Evolutionary conservation across 2,113 vertebrate species (phyloP).

Genomic region (Odocoileus virginianus): DNA sequence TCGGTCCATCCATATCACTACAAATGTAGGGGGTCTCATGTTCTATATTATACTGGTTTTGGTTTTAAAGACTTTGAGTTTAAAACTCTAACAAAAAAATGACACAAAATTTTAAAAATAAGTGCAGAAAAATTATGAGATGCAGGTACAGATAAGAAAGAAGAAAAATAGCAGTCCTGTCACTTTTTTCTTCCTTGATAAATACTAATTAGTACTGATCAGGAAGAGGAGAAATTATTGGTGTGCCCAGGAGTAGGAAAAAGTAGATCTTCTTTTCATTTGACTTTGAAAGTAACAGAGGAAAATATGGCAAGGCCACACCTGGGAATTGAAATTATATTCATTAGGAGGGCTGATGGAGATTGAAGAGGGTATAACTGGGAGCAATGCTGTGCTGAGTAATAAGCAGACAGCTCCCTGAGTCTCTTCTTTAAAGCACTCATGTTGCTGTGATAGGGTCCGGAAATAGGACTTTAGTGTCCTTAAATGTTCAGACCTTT

Average conservation of each 20-base stretch:
- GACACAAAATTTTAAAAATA: neutral
- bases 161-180: neutral
- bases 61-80: neutral
- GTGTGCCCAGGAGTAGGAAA: accelerated
- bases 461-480: neutral
- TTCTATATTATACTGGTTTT: neutral
- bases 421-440: neutral
- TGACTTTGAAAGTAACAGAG: neutral
- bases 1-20: neutral
- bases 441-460: neutral
- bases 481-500: neutral
- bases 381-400: neutral
- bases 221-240: neutral
- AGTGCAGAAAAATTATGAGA: neutral
- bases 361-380: accelerated
- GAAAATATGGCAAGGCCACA: neutral
- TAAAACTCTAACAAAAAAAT: neutral
- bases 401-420: neutral
- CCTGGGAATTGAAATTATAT: neutral
- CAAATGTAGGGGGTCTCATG: neutral
- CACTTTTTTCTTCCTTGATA: neutral
- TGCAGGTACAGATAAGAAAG: neutral
- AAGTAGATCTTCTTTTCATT: neutral
- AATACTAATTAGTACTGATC: neutral
- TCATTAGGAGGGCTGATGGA: neutral